Conservation (phyloP, 2,113 vertebrate species). For the Progne subis region DNA sequence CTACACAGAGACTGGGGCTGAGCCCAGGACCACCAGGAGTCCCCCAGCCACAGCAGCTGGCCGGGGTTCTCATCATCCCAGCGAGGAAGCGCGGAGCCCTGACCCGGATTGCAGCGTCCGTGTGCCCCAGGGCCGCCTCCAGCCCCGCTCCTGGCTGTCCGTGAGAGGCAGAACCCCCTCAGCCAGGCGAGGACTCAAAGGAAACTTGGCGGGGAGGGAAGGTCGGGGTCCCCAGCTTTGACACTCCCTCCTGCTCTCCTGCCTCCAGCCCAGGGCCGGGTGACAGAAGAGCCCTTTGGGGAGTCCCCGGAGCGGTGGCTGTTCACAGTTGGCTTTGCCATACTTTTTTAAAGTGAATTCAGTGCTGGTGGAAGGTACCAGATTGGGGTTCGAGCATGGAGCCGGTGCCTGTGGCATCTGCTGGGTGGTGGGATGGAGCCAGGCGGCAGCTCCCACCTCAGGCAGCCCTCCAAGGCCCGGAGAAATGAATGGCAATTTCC, state of each 20-base stretch:
- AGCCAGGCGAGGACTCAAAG: background rate
- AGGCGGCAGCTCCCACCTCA: background rate
- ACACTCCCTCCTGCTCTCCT: background rate
- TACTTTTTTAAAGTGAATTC: background rate
- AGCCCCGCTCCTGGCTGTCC: background rate
- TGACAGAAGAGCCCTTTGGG: background rate
- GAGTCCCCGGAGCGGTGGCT: rapidly evolving
- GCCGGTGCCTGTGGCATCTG: background rate
- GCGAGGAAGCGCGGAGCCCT: rapidly evolving
- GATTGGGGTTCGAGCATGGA: background rate
- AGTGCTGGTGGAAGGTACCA: conserved; percentile 52
- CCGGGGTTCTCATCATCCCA: background rate
- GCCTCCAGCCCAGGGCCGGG: background rate
- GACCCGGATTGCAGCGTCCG: background rate
- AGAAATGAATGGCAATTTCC: conserved; percentile 18
- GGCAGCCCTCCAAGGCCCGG: background rate
- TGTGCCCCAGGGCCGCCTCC: background rate
- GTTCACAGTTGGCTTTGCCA: background rate
- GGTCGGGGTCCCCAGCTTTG: rapidly evolving
- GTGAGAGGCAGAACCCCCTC: background rate
- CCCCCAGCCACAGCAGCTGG: rapidly evolving
- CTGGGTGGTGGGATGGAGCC: background rate
- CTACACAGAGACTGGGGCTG: background rate
- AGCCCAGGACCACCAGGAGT: background rate
- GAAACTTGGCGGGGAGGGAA: background rate